Percentiles rank a stretch among this genome's conserved stretches.
Evolutionary conservation across 2,888 invertebrate genomes (phyloP).

Genomic region (Netelia fuscicornis): DNA sequence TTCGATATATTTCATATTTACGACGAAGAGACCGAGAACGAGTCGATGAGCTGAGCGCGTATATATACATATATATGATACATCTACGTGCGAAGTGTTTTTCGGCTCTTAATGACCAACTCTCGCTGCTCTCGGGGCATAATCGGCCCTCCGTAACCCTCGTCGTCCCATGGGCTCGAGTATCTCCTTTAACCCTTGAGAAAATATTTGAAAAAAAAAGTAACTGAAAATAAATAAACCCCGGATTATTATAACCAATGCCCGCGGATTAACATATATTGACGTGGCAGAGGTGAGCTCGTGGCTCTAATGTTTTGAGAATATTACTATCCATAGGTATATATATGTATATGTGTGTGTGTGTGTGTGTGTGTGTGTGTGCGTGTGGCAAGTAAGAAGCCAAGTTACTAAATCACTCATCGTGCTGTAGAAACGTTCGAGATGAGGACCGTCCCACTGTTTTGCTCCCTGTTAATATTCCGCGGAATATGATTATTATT

Average conservation of each 20-base stretch:
- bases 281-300: conserved; percentile 75
- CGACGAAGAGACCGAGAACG: conserved; percentile 77
- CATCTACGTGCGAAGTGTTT: conserved; percentile 56
- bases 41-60: conserved; percentile 67
- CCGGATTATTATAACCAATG: conserved; percentile 77
- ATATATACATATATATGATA: conserved; percentile 1
- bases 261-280: conserved; percentile 84
- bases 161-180: conserved; percentile 65
- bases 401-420: conserved; percentile 82
- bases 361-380: too few species aligned
- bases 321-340: conserved; percentile 40
- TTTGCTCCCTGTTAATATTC: conserved; percentile 36
- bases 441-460: conserved; percentile 13
- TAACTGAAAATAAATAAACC: conserved; percentile 45
- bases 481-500: conserved; percentile 78
- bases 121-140: conserved; percentile 48
- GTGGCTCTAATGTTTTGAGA: conserved; percentile 41
- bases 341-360: neutral
- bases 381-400: conserved; percentile 71
- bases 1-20: conserved; percentile 84
- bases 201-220: too few species aligned
- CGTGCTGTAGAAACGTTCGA: conserved; percentile 19
- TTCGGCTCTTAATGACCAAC: conserved; percentile 67
- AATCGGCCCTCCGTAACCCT: conserved; percentile 69
- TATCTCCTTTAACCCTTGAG: conserved; percentile 42